Evolutionary conservation across 2,797 vertebrate genomes (phyloP), one percentile per base, ranked within the genome.

Genomic region (Tenualosa ilisha): DNA sequence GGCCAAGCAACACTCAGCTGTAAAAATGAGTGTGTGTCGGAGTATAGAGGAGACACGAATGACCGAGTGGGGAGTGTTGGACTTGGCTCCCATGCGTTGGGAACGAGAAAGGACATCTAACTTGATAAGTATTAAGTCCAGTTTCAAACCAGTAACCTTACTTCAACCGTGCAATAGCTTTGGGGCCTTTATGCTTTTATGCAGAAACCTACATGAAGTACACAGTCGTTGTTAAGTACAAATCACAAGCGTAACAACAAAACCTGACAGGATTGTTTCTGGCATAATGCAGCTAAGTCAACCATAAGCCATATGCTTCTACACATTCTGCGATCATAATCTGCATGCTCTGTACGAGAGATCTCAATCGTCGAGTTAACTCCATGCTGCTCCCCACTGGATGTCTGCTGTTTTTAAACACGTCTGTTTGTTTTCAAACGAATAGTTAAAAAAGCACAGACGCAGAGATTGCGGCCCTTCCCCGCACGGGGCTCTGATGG

Each of bases 1-100:
- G 26, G 85, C 83, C 84, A 83, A 59, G 68, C 81, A 82, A 82
- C n/a, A 83, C 61, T 51, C 83, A 75, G 72, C 75, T 86, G 75
- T 84, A 54, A 81, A 86, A 86, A 86, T 63, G 72, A 82, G 37
- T 54, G 31, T 15, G 26, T 68, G 63, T 37, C 7, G 11, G 13
- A 75, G 5, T 15, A 15, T 13, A 1, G 13, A 31, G 63, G 63
- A 75, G 31, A 75, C 0, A 12, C 17, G 31, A 40, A 75, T 13
- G 37, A 75, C 17, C 68, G 37, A 75, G 12, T 75, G 13, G 37
- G 5, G 37, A 75, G 31, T 43, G 26, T 20, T 75, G 68, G 31
- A 13, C 13, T 75, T 40, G 68, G 31, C 31, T 31, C 37, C 15
- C 20, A 3, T 72, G 11, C 26, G 3, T 17, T 40, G 15, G 3